Base-by-base conservation (phyloP, 2,888 invertebrate species). In the Caenorhabditis virilis region DNA sequence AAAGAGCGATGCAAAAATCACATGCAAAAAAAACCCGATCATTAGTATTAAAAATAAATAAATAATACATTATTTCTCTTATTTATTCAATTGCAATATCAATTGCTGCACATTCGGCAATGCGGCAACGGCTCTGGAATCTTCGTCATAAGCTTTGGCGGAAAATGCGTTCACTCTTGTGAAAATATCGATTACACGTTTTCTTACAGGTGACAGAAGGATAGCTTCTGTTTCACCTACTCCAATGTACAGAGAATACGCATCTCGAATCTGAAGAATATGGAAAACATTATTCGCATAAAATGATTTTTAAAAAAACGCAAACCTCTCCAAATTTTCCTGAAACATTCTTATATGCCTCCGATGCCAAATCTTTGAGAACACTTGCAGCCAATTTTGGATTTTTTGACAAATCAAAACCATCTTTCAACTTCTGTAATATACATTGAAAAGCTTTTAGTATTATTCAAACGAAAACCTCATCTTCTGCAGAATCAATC, bases 151-250 rank as follows among this genome's bases (percentile, higher is more conserved):
- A 49, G 90, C 89, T 26, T 89, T 89, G 65, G 87, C 87, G 1
- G 88, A 85, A 13, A 95, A 85, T 20, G 90, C 85, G 74, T 90
- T 90, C 38, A 95, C 84, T 84, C 92, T 91, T 9, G 92, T 89
- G 85, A 94, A 95, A 33, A 89, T 88, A 46, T 90, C 91, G 6
- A 93, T 91, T 0, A 95, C 89, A 78, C 93, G 93, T 83, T 93
- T 84, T 83, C 86, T 89, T 47, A 97, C 91, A 1, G 95, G 95
- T 56, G 93, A 88, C 79, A 97, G 94, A 11, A 98, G 87, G 79
- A 98, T 95, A 78, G 93, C 92, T 84, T 98, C 97, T 0, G 97
- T 97, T 84, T 98, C 97, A 73, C 90, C 89, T 84, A 95, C 97
- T 15, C 95, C 92, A 52, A 98, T 87, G 84, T 98, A 98, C 1